Percentiles rank a stretch among this genome's conserved stretches.
Evolutionary conservation across 2,797 vertebrate species (phyloP).

Genomic region (Sibirionetta formosa): DNA sequence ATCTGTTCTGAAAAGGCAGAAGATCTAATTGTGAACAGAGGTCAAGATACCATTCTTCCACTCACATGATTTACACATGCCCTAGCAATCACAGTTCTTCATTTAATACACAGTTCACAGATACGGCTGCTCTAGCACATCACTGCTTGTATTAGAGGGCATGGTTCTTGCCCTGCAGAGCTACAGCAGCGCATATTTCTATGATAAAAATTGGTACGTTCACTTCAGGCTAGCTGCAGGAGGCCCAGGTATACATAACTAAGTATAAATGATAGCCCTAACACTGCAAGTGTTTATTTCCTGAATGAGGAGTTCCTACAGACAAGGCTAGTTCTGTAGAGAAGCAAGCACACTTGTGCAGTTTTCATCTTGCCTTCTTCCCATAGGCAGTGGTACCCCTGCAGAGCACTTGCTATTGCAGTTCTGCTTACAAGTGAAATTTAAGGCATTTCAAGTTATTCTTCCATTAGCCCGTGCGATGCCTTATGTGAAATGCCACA

Average conservation of each 20-base stretch:
- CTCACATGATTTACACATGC: rapidly evolving
- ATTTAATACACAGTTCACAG: neutral
- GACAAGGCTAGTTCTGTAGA: neutral
- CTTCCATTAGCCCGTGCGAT: neutral
- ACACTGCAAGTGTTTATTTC: neutral
- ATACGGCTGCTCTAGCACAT: neutral
- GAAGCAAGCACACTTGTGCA: rapidly evolving
- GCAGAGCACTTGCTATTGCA: neutral
- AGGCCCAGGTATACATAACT: neutral
- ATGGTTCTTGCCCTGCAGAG: neutral
- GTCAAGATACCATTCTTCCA: neutral
- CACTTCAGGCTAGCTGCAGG: neutral
- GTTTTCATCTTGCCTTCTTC: neutral
- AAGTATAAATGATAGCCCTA: neutral
- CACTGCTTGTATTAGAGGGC: neutral
- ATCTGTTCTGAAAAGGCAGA: neutral
- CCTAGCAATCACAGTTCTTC: neutral
- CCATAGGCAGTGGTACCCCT: rapidly evolving
- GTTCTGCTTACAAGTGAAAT: neutral
- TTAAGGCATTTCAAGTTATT: neutral
- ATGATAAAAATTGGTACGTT: rapidly evolving
- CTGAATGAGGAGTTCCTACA: neutral
- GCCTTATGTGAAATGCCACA: rapidly evolving
- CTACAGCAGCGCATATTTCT: rapidly evolving
- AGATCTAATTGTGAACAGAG: neutral